phyloP scores from a whole-genome alignment of 2,888 invertebrate genomes.

The Tyria jacobaeae region DNA sequence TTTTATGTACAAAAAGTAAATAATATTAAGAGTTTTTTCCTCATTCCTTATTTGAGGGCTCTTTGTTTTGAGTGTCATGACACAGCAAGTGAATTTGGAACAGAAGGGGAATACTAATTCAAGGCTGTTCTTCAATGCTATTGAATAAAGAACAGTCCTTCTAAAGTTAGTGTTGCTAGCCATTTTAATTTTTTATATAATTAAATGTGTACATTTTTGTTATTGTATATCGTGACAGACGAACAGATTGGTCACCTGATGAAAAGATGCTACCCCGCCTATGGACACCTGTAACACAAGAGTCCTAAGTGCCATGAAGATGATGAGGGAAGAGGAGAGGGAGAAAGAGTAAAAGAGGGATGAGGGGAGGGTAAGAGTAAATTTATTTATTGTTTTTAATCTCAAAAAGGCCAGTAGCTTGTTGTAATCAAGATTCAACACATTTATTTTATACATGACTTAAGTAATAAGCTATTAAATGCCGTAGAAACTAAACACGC shows the following conservation, averaged over 20 bases:
- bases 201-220: neutral
- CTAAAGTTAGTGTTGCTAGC: neutral
- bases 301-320: too few species aligned
- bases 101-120: conserved; percentile 25
- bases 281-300: too few species aligned
- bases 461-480: neutral
- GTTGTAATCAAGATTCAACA: neutral
- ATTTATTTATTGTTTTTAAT: neutral
- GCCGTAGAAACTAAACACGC: conserved; percentile 5
- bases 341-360: too few species aligned
- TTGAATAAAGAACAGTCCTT: conserved; percentile 1
- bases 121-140: conserved; percentile 8
- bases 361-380: too few species aligned
- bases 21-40: conserved; percentile 53
- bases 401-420: neutral
- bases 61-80: conserved; percentile 41
- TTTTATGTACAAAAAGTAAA: conserved; percentile 51
- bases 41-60: conserved; percentile 30
- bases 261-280: too few species aligned
- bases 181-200: neutral
- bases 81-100: conserved; percentile 17
- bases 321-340: too few species aligned
- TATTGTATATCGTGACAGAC: too few species aligned
- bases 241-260: too few species aligned
- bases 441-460: neutral